Base-by-base conservation (phyloP, 53 echinoderm and acorn worm genomes). In the Holothuria scabra region DNA sequence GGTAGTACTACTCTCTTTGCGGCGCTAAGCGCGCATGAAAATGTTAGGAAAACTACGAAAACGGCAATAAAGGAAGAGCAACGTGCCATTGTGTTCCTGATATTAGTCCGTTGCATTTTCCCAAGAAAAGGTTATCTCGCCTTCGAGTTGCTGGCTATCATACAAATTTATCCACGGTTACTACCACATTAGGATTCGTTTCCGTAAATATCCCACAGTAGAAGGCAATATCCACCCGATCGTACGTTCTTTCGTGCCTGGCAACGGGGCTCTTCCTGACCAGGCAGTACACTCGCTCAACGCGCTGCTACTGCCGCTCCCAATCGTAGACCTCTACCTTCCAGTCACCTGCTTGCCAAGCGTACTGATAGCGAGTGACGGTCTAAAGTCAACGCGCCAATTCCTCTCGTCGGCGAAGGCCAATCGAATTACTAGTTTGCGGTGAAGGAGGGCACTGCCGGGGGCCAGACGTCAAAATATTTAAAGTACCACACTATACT, bases 401-500 rank as follows among this genome's bases (percentile, higher is more conserved):
- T 72, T 72, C 46, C 72, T 24, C 28, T 72, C 34, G 72, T 24
- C 25, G 72, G 72, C 46, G 48, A 65, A 72, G 46, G 72, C 72
- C 72, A 46, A 72, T 72, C 46, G 72, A 48, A 72, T 72, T 19
- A 72, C 72, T 72, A 44, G 72, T 72, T 46, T 72, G 72, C 26
- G 72, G 72, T 72, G 72, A 44, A 72, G 46, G 72, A 72, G 72
- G 65, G 72, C 72, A 72, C 44, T 44, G 72, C 72, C 72, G 72
- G 72, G 72, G 72, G 72, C 46, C 72, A 72, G 72, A 72, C 72
- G 72, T 72, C 44, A 46, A 72, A 72, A 41, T 67, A 67, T 44
- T 72, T 72, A 72, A 72, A 72, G 72, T 72, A 22, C 44, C 46
- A 72, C 72, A 72, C 72, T 72, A 26, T 48, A 41, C 72, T 9